phyloP scores from a whole-genome alignment of 2,888 invertebrate genomes.

The Venusia cambrica region DNA sequence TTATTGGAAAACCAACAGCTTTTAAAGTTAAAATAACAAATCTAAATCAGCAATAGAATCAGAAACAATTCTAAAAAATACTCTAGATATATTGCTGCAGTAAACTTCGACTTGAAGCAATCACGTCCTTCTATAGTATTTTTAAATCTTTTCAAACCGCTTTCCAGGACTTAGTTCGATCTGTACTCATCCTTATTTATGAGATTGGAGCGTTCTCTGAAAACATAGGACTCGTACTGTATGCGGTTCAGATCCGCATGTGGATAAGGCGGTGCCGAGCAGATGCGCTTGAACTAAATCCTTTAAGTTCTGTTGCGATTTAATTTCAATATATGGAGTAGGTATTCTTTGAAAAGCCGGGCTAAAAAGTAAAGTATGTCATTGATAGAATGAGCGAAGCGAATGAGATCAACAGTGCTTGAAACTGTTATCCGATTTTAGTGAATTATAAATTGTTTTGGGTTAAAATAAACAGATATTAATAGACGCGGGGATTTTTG shows the following conservation, averaged over 20 bases:
- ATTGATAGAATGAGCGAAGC: no score
- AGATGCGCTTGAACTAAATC: slow-evolving; percentile 14
- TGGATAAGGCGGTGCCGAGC: slow-evolving; percentile 12
- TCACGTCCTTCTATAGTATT: slow-evolving; percentile 55
- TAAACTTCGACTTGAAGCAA: slow-evolving; percentile 46
- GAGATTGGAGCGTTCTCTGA: slow-evolving; percentile 46
- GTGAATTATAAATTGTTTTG: no score
- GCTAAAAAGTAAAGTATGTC: not conserved
- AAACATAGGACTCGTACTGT: slow-evolving; percentile 26
- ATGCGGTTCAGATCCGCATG: slow-evolving; percentile 16
- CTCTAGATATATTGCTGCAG: slow-evolving; percentile 12
- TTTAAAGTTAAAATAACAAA: no score
- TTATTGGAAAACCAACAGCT: no score
- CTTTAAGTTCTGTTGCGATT: slow-evolving; percentile 7
- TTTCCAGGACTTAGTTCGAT: slow-evolving; percentile 38
- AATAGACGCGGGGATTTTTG: no score
- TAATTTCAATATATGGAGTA: slow-evolving; percentile 7
- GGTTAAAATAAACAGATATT: no score
- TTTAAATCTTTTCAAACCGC: slow-evolving; percentile 50
- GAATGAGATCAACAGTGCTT: no score
- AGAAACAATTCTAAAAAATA: no score
- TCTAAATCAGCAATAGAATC: no score
- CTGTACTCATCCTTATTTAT: slow-evolving; percentile 55
- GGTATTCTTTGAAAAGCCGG: not conserved
- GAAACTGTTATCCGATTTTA: no score